Evolutionary conservation across 2,888 invertebrate species (phyloP).

Genomic region (Netelia melanura): DNA sequence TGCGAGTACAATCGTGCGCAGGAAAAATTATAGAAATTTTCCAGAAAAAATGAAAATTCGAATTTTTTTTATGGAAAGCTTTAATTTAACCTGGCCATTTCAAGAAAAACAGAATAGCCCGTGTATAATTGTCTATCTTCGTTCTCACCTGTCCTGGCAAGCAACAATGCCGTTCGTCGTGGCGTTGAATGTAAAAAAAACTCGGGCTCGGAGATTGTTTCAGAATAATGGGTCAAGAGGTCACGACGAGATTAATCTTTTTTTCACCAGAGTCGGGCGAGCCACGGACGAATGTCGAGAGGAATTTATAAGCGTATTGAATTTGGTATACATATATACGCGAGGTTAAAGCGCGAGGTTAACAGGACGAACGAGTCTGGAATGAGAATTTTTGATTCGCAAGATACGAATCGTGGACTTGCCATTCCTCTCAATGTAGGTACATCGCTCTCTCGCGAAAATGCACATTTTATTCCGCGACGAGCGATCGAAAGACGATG

Average conservation of each 20-base stretch:
- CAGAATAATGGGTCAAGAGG: conserved; percentile 26
- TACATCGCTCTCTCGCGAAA: not conserved
- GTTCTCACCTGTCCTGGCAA: not conserved
- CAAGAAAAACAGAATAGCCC: not conserved
- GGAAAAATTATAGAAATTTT: no score
- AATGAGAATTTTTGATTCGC: not conserved
- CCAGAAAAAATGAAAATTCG: no score
- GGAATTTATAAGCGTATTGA: conserved; percentile 31
- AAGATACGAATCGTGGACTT: not conserved
- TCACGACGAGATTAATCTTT: conserved; percentile 38
- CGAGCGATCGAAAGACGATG: not conserved
- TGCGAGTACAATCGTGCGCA: no score
- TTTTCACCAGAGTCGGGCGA: conserved; percentile 9
- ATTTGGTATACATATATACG: conserved; percentile 1
- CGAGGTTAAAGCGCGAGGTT: not conserved
- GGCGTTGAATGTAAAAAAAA: not conserved
- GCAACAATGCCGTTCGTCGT: not conserved
- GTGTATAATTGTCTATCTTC: not conserved
- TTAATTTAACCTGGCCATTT: no score
- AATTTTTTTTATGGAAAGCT: no score
- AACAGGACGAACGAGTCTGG: not conserved
- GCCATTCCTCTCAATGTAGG: not conserved
- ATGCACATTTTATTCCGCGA: conserved; percentile 15
- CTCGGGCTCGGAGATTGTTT: not conserved
- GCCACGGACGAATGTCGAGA: conserved; percentile 53